phyloP scores from a whole-genome alignment of 2,888 invertebrate species.

The Agrilus mali region DNA sequence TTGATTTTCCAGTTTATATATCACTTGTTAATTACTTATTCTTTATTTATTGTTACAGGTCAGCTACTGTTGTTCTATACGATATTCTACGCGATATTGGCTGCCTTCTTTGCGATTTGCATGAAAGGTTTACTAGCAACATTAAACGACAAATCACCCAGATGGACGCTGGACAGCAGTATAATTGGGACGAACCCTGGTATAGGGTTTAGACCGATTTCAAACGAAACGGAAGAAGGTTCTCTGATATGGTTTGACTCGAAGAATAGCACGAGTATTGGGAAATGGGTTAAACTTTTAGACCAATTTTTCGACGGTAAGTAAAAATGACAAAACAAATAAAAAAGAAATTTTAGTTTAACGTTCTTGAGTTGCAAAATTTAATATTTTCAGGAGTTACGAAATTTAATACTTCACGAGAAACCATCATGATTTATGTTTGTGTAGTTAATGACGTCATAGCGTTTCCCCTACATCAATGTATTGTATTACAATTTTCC shows the following conservation, averaged over 20 bases:
- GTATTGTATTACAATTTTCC: too few species aligned
- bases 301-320: constrained; percentile 46
- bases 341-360: too few species aligned
- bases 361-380: too few species aligned
- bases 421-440: too few species aligned
- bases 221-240: constrained; percentile 39
- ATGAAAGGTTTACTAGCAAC: constrained; percentile 69
- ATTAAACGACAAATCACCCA: constrained; percentile 56
- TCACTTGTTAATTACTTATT: not conserved
- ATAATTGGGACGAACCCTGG: constrained; percentile 60
- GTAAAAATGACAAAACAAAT: constrained; percentile 14
- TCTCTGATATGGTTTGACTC: constrained; percentile 48
- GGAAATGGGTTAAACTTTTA: constrained; percentile 42
- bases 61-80: constrained; percentile 74
- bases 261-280: constrained; percentile 37
- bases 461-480: too few species aligned
- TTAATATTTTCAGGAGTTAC: too few species aligned
- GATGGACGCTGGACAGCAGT: constrained; percentile 60
- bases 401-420: too few species aligned
- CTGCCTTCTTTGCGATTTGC: constrained; percentile 74
- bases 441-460: too few species aligned
- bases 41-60: constrained; percentile 45
- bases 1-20: too few species aligned
- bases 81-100: constrained; percentile 75
- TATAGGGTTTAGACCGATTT: constrained; percentile 51